Conservation (phyloP, 2,113 vertebrate genomes). For the Marmota flaviventris region DNA sequence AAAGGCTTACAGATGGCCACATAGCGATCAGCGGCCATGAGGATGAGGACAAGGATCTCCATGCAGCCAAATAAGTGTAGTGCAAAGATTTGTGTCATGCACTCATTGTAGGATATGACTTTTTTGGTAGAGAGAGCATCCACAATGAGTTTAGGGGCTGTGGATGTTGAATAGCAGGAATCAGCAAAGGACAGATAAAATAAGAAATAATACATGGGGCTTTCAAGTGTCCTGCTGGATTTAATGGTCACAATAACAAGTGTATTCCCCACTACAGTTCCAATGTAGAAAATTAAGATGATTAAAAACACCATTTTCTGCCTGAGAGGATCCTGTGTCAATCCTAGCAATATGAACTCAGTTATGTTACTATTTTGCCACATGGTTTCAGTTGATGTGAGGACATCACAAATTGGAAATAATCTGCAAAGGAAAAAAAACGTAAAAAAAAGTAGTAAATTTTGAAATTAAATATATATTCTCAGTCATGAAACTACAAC, state of each 20-base stretch:
- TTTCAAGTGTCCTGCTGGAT: neutral
- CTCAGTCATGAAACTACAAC: neutral
- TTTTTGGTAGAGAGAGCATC: neutral
- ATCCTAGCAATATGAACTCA: neutral
- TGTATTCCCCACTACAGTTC: neutral
- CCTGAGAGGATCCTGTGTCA: constrained; percentile 11
- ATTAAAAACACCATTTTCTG: constrained; percentile 49
- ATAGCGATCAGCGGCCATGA: neutral
- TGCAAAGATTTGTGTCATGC: constrained; percentile 61
- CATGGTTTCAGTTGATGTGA: neutral
- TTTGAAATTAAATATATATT: neutral
- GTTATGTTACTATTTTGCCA: neutral
- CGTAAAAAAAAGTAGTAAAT: neutral
- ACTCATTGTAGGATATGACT: constrained; percentile 51
- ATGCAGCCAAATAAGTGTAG: constrained; percentile 56
- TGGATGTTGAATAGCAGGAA: constrained; percentile 42
- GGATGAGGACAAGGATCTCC: constrained; percentile 50
- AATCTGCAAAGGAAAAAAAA: neutral
- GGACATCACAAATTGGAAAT: neutral
- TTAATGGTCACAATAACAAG: constrained; percentile 15
- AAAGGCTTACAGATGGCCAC: neutral
- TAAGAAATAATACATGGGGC: constrained; percentile 50
- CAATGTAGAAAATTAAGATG: neutral
- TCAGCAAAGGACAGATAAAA: constrained; percentile 47
- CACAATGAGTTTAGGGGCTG: neutral